Conservation (phyloP, 2,113 vertebrate species). For the Columba livia region DNA sequence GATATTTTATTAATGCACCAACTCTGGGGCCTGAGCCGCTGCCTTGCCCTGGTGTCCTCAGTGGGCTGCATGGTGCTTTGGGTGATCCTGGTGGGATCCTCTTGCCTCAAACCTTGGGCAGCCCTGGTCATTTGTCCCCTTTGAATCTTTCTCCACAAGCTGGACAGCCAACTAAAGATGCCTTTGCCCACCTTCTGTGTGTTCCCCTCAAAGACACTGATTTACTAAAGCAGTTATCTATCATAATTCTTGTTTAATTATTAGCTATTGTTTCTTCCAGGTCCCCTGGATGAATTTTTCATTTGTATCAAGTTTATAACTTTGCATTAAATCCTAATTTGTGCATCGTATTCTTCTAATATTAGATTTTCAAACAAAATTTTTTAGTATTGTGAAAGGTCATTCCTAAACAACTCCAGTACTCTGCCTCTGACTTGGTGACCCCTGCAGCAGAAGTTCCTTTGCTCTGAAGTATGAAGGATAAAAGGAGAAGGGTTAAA, state of each 20-base stretch:
- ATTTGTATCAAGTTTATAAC: background rate
- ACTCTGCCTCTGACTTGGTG: background rate
- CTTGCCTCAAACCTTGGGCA: background rate
- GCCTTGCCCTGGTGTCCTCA: background rate
- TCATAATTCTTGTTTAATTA: background rate
- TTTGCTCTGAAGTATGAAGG: background rate
- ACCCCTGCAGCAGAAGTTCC: background rate
- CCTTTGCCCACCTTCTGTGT: background rate
- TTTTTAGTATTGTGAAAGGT: background rate
- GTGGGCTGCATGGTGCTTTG: accelerated
- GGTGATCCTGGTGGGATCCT: accelerated
- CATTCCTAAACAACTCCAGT: background rate
- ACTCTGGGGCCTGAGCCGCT: background rate
- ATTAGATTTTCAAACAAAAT: background rate
- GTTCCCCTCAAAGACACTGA: background rate
- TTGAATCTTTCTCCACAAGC: background rate
- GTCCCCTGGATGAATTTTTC: background rate
- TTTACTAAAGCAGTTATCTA: background rate
- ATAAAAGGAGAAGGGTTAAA: background rate
- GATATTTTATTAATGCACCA: background rate
- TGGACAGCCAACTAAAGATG: background rate
- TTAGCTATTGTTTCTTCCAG: background rate
- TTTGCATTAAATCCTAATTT: background rate
- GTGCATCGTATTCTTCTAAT: background rate
- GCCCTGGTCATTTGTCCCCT: background rate